phyloP scores from a whole-genome alignment of 2,113 vertebrate genomes.

The Tragulus kanchil region DNA sequence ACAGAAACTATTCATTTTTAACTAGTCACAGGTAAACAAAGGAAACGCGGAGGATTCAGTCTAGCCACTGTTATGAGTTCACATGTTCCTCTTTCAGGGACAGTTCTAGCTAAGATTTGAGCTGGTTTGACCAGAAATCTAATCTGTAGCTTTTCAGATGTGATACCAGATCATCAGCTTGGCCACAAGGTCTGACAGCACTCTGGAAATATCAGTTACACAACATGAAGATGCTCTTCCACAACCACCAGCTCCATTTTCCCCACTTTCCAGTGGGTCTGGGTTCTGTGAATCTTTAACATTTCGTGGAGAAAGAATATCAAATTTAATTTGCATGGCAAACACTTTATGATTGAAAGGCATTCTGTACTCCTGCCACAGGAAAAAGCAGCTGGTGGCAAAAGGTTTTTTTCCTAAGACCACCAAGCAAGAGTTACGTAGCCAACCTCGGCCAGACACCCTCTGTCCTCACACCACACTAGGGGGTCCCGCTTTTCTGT shows the following conservation, averaged over 20 bases:
- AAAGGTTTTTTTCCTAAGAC: conserved; percentile 20
- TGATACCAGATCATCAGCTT: not conserved
- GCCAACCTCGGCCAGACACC: not conserved
- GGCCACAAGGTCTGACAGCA: not conserved
- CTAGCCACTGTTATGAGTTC: not conserved
- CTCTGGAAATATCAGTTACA: not conserved
- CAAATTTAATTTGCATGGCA: conserved; percentile 48
- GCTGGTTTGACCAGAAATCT: not conserved
- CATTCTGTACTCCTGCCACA: conserved; percentile 20
- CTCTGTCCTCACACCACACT: not conserved
- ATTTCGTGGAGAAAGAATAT: conserved; percentile 16
- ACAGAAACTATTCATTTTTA: conserved; percentile 59
- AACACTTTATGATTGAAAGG: conserved; percentile 9
- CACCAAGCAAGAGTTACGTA: conserved; percentile 56
- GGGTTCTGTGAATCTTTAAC: not conserved
- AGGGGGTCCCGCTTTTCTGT: conserved; percentile 51
- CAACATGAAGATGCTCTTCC: not conserved
- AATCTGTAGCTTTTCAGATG: not conserved
- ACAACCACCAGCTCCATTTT: not conserved
- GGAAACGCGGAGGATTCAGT: not conserved
- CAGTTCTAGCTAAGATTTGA: not conserved
- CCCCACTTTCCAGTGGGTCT: not conserved
- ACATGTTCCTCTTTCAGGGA: not conserved
- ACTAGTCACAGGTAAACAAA: conserved; percentile 67
- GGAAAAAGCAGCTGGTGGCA: conserved; percentile 55